These are phyloP conservation scores for Cichlasoma orientale DNA, from an alignment of 2,797 vertebrate species.

Conservation along the genomic window DNA sequence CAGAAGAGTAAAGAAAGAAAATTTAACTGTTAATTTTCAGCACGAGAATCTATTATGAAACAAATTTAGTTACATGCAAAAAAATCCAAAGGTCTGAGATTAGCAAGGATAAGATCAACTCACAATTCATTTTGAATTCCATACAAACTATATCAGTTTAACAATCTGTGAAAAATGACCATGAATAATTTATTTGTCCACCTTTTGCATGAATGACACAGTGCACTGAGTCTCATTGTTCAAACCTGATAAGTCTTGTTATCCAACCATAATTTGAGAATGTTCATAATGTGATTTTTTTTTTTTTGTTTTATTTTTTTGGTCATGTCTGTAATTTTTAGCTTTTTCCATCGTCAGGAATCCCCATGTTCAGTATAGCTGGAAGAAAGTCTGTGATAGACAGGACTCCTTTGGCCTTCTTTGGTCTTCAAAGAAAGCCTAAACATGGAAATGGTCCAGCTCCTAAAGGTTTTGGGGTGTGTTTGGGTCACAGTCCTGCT, in stretches of 20 bases:
- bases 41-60: not conserved
- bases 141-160: not conserved
- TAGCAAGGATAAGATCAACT: not conserved
- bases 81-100: not conserved
- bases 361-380: not conserved
- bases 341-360: not conserved
- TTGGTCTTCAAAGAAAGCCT: too few species aligned
- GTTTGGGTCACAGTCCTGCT: too few species aligned
- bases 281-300: not conserved
- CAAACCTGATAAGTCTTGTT: not conserved
- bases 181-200: not conserved
- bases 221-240: not conserved
- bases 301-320: not conserved
- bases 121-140: not conserved
- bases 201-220: not conserved
- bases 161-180: not conserved
- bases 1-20: not conserved
- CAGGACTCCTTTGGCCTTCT: too few species aligned
- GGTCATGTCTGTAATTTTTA: not conserved
- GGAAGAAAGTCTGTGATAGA: too few species aligned
- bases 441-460: too few species aligned
- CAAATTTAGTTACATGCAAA: rapidly evolving
- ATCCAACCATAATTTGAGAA: not conserved
- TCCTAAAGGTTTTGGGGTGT: too few species aligned
- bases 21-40: not conserved